phyloP scores from a whole-genome alignment of 2,888 invertebrate species.

The Aradus depressus region DNA sequence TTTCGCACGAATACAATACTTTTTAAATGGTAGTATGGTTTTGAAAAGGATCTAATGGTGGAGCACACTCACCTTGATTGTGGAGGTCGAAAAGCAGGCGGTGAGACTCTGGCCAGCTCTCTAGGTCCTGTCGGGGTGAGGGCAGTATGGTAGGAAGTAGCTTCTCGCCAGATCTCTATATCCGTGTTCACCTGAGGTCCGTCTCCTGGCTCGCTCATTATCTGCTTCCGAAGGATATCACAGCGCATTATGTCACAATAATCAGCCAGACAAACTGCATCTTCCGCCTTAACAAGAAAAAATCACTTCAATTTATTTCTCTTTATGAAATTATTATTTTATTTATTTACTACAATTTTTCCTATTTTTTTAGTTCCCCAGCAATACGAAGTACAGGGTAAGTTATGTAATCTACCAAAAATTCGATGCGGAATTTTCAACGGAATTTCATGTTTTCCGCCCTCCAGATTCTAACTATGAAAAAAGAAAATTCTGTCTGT shows the following conservation, averaged over 20 bases:
- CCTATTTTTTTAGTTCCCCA: not conserved
- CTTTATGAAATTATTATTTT: not conserved
- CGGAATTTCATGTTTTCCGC: too few relatives aligned
- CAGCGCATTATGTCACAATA: constrained; percentile 95
- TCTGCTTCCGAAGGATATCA: constrained; percentile 69
- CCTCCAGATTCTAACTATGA: too few relatives aligned
- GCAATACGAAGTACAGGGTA: too few relatives aligned
- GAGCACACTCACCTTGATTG: too few relatives aligned
- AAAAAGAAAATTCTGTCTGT: too few relatives aligned
- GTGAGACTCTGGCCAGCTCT: constrained; percentile 41
- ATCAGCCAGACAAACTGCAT: constrained; percentile 84
- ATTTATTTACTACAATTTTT: not conserved
- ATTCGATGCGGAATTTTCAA: too few relatives aligned
- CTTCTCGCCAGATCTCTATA: constrained; percentile 73
- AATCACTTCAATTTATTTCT: not conserved
- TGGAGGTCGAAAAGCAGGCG: constrained; percentile 20
- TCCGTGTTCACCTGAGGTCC: constrained; percentile 50
- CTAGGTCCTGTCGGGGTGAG: constrained; percentile 41
- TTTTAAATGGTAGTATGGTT: too few relatives aligned
- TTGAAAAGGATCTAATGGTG: too few relatives aligned
- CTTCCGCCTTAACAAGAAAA: constrained; percentile 56
- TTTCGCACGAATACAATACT: too few relatives aligned
- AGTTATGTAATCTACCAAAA: too few relatives aligned
- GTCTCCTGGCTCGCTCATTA: constrained; percentile 37
- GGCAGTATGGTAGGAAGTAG: constrained; percentile 55